Evolutionary conservation across 1,140 invertebrate genomes (phyloP), one percentile per base, ranked within the genome.

Genomic region (Nasonia longicornis): DNA sequence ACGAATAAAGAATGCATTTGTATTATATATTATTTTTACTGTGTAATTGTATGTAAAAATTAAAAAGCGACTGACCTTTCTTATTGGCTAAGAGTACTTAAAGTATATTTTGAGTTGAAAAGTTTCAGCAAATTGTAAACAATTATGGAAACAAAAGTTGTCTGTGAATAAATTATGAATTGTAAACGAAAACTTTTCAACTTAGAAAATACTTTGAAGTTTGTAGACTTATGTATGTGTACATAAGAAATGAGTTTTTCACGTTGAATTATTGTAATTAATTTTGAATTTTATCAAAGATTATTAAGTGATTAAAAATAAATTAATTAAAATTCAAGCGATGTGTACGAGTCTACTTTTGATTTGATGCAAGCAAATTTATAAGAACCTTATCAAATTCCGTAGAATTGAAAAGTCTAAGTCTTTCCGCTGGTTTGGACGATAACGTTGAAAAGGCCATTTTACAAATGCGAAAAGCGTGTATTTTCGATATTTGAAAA

Each of bases 51-150:
- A 52, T 67, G 58, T 74, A 74, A 52, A 48, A 74, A 73, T 31
- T 72, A 3, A 79, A 58, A 26, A 73, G 38, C 29, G 78, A 80
- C 35, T 73, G 52, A 74, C 70, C n/a, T 70, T 73, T 80, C 42
- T 20, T n/a, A 66, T 80, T 80, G 78, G 35, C 22, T 73, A 45
- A 73, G 52, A 58, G 70, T 73, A 70, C 70, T 80, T 80, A 80
- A 79, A 64, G 58, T 73, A 74, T 73, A 2, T 20, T 73, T 66
- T 8, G 66, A 80, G 58, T 73, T 66, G 58, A 72, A 72, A 42
- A 77, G 64, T 48, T 77, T 77, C 42, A 14, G 52, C 16, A 69
- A 38, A 58, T 38, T 6, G 20, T 69, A 48, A 67, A 22, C 31
- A 48, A 26, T 26, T 26, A 2, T 26, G 26, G 26, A 26, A 26